Conservation (phyloP, 2,113 vertebrate species). For the Perca schrenkii region DNA sequence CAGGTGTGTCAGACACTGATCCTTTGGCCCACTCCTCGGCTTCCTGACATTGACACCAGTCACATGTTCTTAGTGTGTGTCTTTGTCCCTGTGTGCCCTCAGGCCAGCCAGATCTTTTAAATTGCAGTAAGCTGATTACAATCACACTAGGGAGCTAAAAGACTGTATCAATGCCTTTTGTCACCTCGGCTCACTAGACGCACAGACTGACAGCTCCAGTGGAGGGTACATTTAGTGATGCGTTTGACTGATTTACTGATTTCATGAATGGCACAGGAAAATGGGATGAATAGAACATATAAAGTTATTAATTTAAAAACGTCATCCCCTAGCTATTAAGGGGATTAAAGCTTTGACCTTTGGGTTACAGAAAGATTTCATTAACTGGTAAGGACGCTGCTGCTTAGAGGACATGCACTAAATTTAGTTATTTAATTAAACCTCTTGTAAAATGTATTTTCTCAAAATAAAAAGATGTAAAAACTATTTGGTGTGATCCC, state of each 20-base stretch:
- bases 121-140: constrained; percentile 68
- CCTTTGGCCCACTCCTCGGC: constrained; percentile 38
- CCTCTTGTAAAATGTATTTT: neutral
- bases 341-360: constrained; percentile 11
- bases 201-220: constrained; percentile 30
- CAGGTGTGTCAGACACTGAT: constrained; percentile 32
- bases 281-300: neutral
- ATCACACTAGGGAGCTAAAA: constrained; percentile 46
- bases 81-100: constrained; percentile 44
- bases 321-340: neutral
- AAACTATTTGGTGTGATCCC: neutral
- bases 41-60: constrained; percentile 48
- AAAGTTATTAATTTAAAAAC: neutral
- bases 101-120: constrained; percentile 9
- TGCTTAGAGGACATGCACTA: neutral
- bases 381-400: neutral
- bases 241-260: constrained; percentile 27
- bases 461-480: neutral
- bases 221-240: neutral
- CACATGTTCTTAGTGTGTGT: constrained; percentile 33
- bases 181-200: constrained; percentile 38
- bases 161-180: constrained; percentile 41
- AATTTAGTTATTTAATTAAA: neutral
- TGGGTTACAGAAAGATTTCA: neutral
- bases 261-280: constrained; percentile 6